A percentile compares a stretch with the other conserved stretches of the same genome.
These are phyloP conservation scores for Coecobrya sp. DNA, from an alignment of 2,888 invertebrate species.

Conservation along the genomic window DNA sequence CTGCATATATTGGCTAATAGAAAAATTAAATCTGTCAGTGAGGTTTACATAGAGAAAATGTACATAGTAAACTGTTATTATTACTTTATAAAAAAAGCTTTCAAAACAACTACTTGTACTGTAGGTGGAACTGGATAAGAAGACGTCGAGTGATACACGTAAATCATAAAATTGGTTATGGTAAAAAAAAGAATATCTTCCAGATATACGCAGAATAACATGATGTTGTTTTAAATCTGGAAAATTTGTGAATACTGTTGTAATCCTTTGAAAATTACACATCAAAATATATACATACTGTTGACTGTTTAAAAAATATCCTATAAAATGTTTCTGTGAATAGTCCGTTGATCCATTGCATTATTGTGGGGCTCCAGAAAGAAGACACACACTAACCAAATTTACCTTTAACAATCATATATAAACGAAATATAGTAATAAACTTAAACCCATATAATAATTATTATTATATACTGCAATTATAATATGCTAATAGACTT, in stretches of 20 bases:
- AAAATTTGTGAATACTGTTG: neutral
- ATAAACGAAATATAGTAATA: conserved; percentile 26
- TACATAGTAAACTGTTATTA: neutral
- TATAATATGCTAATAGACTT: neutral
- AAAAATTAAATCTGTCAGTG: neutral
- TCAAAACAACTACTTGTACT: neutral
- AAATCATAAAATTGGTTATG: neutral
- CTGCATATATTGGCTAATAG: neutral
- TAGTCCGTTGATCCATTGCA: neutral
- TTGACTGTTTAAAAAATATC: conserved; percentile 20
- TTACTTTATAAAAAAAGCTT: neutral
- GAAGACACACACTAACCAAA: conserved; percentile 32
- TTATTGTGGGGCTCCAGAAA: neutral
- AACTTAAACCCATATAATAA: conserved; percentile 10
- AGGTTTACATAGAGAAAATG: neutral
- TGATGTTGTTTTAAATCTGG: neutral
- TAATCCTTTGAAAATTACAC: neutral
- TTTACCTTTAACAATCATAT: conserved; percentile 38
- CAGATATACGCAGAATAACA: neutral
- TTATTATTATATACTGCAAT: neutral
- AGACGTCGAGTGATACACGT: conserved; percentile 37
- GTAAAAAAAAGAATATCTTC: conserved; percentile 48
- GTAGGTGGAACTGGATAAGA: neutral
- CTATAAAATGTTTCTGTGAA: neutral
- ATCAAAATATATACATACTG: neutral